Evolutionary conservation across 2,888 invertebrate genomes (phyloP).

Genomic region (Lysandra bellargus): DNA sequence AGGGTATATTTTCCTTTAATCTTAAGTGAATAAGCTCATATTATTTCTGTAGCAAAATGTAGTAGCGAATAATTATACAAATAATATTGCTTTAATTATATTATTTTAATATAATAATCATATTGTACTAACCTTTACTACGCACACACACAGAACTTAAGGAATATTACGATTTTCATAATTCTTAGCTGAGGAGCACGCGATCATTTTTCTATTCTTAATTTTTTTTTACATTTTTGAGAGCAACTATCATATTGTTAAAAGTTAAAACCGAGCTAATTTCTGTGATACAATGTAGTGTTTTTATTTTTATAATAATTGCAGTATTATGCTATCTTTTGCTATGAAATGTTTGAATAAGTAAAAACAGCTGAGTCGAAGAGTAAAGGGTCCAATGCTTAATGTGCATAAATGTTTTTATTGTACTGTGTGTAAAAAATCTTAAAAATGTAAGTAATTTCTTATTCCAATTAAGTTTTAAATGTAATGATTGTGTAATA

Average conservation of each 20-base stretch:
- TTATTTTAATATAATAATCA: no score
- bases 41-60: background rate
- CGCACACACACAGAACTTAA: background rate
- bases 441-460: background rate
- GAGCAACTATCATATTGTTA: background rate
- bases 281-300: slow-evolving; percentile 50
- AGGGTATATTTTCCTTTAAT: background rate
- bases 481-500: background rate
- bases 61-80: no score
- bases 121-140: background rate
- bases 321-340: background rate
- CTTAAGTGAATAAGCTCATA: background rate
- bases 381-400: slow-evolving; percentile 12
- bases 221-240: background rate
- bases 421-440: background rate
- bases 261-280: slow-evolving; percentile 40
- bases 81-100: no score
- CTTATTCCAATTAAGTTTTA: background rate
- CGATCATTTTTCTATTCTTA: background rate
- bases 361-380: slow-evolving; percentile 7
- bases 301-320: slow-evolving; percentile 29
- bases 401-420: background rate
- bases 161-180: background rate
- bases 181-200: background rate
- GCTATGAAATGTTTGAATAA: background rate